Base-by-base conservation (phyloP, 1,140 invertebrate species). In the Lepidurus apus region DNA sequence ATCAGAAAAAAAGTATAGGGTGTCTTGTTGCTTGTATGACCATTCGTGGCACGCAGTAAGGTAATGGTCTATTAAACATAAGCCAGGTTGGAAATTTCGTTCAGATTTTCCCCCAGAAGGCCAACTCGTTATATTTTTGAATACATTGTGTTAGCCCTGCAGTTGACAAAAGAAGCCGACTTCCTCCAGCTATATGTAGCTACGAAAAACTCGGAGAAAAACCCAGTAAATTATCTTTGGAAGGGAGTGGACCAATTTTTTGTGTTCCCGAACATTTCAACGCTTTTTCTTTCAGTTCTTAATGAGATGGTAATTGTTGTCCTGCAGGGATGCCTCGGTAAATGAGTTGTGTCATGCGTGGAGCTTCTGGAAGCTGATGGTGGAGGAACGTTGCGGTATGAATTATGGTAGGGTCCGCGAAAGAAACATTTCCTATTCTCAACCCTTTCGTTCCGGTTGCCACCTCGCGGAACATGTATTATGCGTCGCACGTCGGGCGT, bases 231-330 rank as follows among this genome's bases (percentile, higher is more conserved):
- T 65, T 65, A 65, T 65, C 53, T 65, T 17, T 7, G 1, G 53
- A 13, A 65, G 17, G 21, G 6, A 65, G 53, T 65, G 21, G 17
- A 9, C 53, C 21, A 21, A 13, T 21, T 65, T 65, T 13, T 21
- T 65, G 53, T 65, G 17, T 65, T 65, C 53, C 53, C 17, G n/a
- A 21, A n/a, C 7, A 65, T 21, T 9, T 17, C 17, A 65, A 21
- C 53, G 17, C 53, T 0, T 21, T 65, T 65, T 65, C 21, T 65
- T 65, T 65, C n/a, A n/a, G 17, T 21, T 65, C 21, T 65, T 65
- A 65, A 65, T 65, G 53, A 65, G 53, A 65, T 65, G 53, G 53
- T 65, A 65, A 65, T 65, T 65, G 53, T 13, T 65, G 53, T 65
- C 53, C 53, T 65, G 53, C 17, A 65, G 53, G 53, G 21, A 65